These are phyloP conservation scores for Cephus runcator DNA, from an alignment of 2,888 invertebrate genomes.

Conservation along the genomic window DNA sequence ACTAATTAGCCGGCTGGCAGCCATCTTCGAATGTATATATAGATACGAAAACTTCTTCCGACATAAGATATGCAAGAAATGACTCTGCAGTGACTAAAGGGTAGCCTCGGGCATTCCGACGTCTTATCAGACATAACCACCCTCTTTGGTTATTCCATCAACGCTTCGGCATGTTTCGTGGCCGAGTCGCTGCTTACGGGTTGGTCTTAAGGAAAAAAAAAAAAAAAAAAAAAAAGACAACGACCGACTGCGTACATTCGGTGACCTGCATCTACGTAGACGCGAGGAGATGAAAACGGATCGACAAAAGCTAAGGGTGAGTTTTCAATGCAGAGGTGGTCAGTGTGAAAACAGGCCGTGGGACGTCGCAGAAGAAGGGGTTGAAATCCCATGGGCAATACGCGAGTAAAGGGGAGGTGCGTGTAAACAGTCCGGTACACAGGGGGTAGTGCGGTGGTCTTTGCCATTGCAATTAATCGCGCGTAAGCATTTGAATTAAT, in stretches of 20 bases:
- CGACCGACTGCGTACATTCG: not conserved
- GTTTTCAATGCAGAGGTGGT: not conserved
- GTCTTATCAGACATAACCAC: not conserved
- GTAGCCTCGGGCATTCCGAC: not conserved
- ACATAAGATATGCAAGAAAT: not conserved
- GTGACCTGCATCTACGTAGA: conserved; percentile 12
- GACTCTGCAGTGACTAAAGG: not conserved
- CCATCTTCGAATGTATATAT: not conserved
- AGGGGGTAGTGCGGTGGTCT: not conserved
- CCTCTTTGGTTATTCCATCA: not conserved
- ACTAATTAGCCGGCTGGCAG: not conserved
- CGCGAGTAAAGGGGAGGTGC: not conserved
- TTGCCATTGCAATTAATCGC: not conserved
- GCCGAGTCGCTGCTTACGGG: not conserved
- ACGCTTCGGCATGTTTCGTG: not conserved
- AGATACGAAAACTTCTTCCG: not conserved
- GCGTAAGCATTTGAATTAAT: not conserved
- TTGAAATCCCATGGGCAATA: not conserved
- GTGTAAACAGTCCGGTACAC: not conserved
- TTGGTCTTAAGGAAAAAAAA: not conserved
- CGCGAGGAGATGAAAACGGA: conserved; percentile 10
- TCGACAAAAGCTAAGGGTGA: conserved; percentile 4
- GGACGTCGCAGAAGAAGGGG: not conserved
- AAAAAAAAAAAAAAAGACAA: not conserved
- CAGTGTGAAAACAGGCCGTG: not conserved